Percentiles rank a stretch among this genome's conserved stretches.
These are phyloP conservation scores for Scortum barcoo DNA, from an alignment of 2,113 vertebrate genomes.

Conservation along the genomic window DNA sequence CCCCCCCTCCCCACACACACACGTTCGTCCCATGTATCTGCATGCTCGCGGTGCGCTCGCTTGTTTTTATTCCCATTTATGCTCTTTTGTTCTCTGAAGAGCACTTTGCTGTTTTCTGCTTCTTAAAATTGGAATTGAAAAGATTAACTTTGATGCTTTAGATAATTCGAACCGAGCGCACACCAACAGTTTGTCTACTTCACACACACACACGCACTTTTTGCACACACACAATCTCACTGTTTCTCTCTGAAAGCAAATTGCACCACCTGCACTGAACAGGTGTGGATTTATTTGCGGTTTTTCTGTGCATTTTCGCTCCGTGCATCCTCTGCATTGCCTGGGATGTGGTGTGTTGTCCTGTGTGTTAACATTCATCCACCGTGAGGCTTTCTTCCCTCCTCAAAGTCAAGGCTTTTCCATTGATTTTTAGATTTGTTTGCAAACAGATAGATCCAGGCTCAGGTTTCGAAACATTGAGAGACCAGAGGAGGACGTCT, in stretches of 20 bases:
- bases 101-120: background rate
- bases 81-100: background rate
- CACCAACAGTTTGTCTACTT: background rate
- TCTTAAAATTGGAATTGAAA: slow-evolving; percentile 25
- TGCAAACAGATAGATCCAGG: slow-evolving; percentile 36
- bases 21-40: background rate
- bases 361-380: slow-evolving; percentile 1
- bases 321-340: background rate
- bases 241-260: slow-evolving; percentile 4
- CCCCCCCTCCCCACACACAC: background rate
- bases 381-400: slow-evolving; percentile 15
- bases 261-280: slow-evolving; percentile 34
- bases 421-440: slow-evolving; percentile 68
- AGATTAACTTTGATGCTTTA: slow-evolving; percentile 2
- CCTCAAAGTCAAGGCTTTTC: slow-evolving; percentile 31
- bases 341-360: background rate
- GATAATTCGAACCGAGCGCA: background rate
- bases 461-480: slow-evolving; percentile 22
- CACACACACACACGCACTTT: background rate
- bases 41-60: background rate
- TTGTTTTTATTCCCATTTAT: slow-evolving; percentile 1
- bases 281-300: slow-evolving; percentile 30
- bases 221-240: background rate
- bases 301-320: background rate
- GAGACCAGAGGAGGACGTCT: slow-evolving; percentile 1